Evolutionary conservation across 2,888 invertebrate species (phyloP).

Genomic region (Athalia cordata): DNA sequence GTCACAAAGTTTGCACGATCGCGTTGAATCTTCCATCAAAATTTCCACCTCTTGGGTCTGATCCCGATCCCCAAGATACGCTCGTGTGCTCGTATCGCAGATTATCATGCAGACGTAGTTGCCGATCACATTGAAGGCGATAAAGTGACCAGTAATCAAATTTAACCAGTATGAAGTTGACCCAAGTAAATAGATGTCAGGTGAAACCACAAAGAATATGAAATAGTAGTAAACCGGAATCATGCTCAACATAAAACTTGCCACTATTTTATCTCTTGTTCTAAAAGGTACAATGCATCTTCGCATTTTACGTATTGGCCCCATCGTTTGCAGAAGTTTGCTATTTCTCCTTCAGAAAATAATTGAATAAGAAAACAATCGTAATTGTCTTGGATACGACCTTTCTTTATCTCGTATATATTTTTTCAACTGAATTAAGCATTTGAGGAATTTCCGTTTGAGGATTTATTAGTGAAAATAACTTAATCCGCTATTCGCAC

Average conservation of each 20-base stretch:
- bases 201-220: conserved; percentile 85
- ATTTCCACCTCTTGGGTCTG: conserved; percentile 78
- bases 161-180: conserved; percentile 77
- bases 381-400: too few relatives aligned
- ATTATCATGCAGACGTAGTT: conserved; percentile 86
- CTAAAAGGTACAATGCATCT: not conserved
- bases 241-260: conserved; percentile 75
- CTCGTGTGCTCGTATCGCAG: conserved; percentile 85
- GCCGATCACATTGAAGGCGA: conserved; percentile 85
- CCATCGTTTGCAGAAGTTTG: not conserved
- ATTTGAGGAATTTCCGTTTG: too few relatives aligned
- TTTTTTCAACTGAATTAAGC: too few relatives aligned
- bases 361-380: too few relatives aligned
- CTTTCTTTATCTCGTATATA: too few relatives aligned
- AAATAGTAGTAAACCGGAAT: conserved; percentile 83
- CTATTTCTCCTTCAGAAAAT: too few relatives aligned
- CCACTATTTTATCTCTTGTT: not conserved
- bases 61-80: conserved; percentile 74
- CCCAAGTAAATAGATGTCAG: conserved; percentile 78
- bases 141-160: conserved; percentile 80
- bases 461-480: too few relatives aligned
- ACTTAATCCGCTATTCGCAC: too few relatives aligned
- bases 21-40: conserved; percentile 88
- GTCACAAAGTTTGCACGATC: conserved; percentile 62
- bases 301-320: not conserved